Evolutionary conservation across 2,888 invertebrate genomes (phyloP).

Genomic region (Dilophus febrilis): DNA sequence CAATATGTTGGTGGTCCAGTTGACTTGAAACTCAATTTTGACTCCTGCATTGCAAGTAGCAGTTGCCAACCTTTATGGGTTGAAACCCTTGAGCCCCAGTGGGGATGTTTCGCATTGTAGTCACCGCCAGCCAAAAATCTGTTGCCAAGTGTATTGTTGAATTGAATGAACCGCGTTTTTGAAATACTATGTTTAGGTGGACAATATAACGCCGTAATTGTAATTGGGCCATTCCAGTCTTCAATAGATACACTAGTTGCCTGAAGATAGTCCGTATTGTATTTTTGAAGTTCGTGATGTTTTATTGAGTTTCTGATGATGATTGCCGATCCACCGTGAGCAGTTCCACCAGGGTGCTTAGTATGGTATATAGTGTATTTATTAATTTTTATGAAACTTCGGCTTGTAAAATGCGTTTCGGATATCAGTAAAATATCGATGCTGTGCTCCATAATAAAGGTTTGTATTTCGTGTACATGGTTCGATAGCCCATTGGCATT

Average conservation of each 20-base stretch:
- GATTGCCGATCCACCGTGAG: conserved; percentile 12
- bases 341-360: conserved; percentile 12
- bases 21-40: conserved; percentile 5
- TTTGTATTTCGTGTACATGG: no score
- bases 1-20: conserved; percentile 15
- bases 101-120: conserved; percentile 13
- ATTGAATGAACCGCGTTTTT: background rate
- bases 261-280: conserved; percentile 9
- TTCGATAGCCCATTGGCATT: no score
- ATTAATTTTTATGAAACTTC: conserved; percentile 8
- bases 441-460: background rate
- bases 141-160: conserved; percentile 2
- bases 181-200: background rate
- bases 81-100: conserved; percentile 12
- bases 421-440: conserved; percentile 8
- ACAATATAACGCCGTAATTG: background rate
- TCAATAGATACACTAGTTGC: conserved; percentile 8
- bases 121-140: conserved; percentile 13
- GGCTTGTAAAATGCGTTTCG: conserved; percentile 12
- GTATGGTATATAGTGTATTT: conserved; percentile 17
- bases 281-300: conserved; percentile 5
- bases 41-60: background rate
- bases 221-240: conserved; percentile 1
- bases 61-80: conserved; percentile 9
- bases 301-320: conserved; percentile 9